Evolutionary conservation across 2,888 invertebrate species (phyloP).

Genomic region (Drosophila vallismaia): DNA sequence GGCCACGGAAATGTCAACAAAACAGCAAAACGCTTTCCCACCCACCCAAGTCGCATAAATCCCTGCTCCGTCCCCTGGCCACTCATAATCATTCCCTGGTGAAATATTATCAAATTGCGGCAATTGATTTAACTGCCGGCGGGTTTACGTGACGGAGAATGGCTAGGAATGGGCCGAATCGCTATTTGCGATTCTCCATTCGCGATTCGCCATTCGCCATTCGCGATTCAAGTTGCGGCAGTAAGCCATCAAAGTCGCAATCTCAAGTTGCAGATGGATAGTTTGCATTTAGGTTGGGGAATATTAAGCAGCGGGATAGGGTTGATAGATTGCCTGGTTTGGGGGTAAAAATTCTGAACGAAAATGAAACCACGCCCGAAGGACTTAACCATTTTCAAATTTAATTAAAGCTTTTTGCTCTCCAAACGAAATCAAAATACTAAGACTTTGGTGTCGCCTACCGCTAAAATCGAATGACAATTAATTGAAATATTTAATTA

Average conservation of each 20-base stretch:
- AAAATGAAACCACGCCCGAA: too few species aligned
- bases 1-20: conserved; percentile 75
- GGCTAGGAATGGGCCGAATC: conserved; percentile 24
- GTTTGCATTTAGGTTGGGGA: conserved; percentile 19
- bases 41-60: conserved; percentile 17
- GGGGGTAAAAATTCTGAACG: neutral
- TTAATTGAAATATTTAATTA: conserved; percentile 24
- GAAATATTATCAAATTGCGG: conserved; percentile 81
- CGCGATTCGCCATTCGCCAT: conserved; percentile 18
- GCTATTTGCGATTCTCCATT: too few species aligned
- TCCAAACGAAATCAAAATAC: too few species aligned
- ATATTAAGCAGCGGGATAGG: conserved; percentile 2
- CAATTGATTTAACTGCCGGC: conserved; percentile 78
- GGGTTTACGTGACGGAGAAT: conserved; percentile 47
- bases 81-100: conserved; percentile 77
- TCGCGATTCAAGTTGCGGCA: conserved; percentile 38
- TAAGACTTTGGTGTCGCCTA: neutral
- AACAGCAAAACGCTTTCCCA: conserved; percentile 52
- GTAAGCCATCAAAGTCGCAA: conserved; percentile 34
- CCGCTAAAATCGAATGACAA: neutral
- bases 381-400: too few species aligned
- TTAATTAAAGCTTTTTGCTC: too few species aligned
- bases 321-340: neutral
- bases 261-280: conserved; percentile 46
- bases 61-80: conserved; percentile 30